These are phyloP conservation scores for Melipona beecheii DNA, from an alignment of 2,888 invertebrate genomes.

Conservation along the genomic window DNA sequence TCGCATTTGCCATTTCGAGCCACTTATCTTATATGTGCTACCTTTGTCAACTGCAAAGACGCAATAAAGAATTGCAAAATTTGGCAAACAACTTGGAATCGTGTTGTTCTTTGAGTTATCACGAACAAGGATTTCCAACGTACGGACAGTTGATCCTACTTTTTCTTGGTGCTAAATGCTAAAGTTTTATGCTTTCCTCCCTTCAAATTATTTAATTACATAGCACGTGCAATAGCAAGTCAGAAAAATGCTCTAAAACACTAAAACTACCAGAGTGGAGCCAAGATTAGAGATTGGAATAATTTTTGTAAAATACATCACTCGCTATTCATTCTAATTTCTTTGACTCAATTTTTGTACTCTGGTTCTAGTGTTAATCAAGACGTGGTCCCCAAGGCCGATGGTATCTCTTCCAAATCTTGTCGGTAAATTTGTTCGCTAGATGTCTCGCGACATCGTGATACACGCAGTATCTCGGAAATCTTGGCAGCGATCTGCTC, in stretches of 20 bases:
- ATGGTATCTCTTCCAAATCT: slow-evolving; percentile 60
- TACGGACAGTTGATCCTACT: no score
- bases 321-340: neutral
- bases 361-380: neutral
- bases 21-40: no score
- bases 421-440: slow-evolving; percentile 78
- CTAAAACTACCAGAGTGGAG: no score
- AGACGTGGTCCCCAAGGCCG: neutral
- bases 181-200: no score
- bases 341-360: no score
- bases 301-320: neutral
- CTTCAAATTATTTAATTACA: neutral
- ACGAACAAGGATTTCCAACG: no score
- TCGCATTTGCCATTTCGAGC: neutral
- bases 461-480: slow-evolving; percentile 8
- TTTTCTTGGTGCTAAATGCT: no score
- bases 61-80: neutral
- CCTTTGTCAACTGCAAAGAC: neutral
- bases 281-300: no score
- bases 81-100: neutral
- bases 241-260: neutral
- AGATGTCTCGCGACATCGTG: slow-evolving; percentile 61
- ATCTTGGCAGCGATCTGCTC: slow-evolving; percentile 48
- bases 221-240: neutral
- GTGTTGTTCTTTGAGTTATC: no score